Percentiles rank a stretch among this genome's conserved stretches.
These are phyloP conservation scores for Holcopasites calliopsidis DNA, from an alignment of 1,140 invertebrate species.

Conservation along the genomic window DNA sequence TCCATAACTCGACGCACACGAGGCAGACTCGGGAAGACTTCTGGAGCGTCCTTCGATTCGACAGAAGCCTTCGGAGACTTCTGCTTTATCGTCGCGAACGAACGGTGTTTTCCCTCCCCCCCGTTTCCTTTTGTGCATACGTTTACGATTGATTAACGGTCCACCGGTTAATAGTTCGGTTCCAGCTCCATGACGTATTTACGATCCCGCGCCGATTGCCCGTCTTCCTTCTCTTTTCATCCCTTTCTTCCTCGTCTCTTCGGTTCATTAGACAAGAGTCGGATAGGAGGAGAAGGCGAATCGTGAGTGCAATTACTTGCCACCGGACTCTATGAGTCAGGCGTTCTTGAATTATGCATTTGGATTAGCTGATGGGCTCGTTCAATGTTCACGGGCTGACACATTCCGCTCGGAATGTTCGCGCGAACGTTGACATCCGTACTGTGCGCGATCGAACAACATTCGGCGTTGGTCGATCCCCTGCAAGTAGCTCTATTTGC, in stretches of 20 bases:
- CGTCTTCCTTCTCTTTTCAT: too few species aligned
- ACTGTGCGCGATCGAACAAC: not conserved
- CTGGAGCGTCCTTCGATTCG: constrained; percentile 13
- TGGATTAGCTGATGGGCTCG: constrained; percentile 47
- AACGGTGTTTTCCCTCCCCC: constrained; percentile 21
- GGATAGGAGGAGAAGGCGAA: not conserved
- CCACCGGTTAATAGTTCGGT: constrained; percentile 30
- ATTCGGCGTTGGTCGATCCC: not conserved
- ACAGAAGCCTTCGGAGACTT: constrained; percentile 8
- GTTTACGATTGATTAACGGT: constrained; percentile 43
- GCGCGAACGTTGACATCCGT: constrained; percentile 31
- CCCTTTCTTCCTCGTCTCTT: not conserved
- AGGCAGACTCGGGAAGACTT: too few species aligned
- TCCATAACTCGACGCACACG: too few species aligned
- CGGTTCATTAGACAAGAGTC: too few species aligned
- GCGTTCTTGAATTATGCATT: constrained; percentile 65
- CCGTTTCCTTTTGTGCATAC: not conserved
- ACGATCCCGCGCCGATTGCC: not conserved
- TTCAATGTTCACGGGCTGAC: constrained; percentile 41
- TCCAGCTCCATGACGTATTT: constrained; percentile 11
- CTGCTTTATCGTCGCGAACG: constrained; percentile 3
- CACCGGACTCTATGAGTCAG: constrained; percentile 47
- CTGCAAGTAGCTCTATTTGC: not conserved
- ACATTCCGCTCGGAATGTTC: constrained; percentile 28
- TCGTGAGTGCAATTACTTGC: not conserved